A percentile compares a stretch with the other conserved stretches of the same genome.
phyloP scores from a whole-genome alignment of 2,797 vertebrate species.

The Lemur catta region DNA sequence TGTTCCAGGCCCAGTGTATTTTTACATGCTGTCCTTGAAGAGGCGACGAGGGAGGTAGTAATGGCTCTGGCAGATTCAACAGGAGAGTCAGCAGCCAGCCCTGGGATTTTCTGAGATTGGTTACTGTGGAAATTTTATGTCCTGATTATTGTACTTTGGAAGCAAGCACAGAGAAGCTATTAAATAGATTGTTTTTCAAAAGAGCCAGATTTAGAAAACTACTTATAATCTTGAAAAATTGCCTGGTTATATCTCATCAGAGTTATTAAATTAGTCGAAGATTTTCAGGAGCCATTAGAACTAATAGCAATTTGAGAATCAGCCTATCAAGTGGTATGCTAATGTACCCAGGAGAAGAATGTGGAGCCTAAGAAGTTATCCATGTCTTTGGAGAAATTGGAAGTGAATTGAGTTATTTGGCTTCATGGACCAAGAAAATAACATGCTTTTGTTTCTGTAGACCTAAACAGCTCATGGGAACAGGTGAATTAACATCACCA shows the following conservation, averaged over 20 bases:
- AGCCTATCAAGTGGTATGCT: neutral
- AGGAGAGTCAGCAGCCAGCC: neutral
- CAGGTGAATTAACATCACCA: neutral
- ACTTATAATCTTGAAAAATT: conserved; percentile 27
- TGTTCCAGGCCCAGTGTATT: neutral
- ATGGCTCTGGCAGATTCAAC: neutral
- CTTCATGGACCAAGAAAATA: neutral
- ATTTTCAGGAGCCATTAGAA: conserved; percentile 30
- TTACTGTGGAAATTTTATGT: conserved; percentile 44
- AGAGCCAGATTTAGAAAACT: conserved; percentile 22
- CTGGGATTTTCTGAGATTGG: conserved; percentile 47
- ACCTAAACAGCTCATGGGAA: neutral
- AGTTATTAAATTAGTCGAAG: conserved; percentile 2
- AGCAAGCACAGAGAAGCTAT: conserved; percentile 45
- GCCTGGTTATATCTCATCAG: neutral
- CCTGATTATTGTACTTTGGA: conserved; percentile 51
- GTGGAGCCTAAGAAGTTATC: neutral
- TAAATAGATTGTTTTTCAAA: conserved; percentile 53
- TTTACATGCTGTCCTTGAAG: conserved; percentile 6
- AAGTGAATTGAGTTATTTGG: neutral
- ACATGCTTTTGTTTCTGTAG: neutral
- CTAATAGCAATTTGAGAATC: conserved; percentile 38
- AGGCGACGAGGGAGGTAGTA: neutral
- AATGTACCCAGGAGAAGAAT: neutral
- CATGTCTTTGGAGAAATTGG: neutral